Evolutionary conservation across 2,888 invertebrate species (phyloP), one percentile per base, ranked within the genome.

Genomic region (Sesia apiformis): DNA sequence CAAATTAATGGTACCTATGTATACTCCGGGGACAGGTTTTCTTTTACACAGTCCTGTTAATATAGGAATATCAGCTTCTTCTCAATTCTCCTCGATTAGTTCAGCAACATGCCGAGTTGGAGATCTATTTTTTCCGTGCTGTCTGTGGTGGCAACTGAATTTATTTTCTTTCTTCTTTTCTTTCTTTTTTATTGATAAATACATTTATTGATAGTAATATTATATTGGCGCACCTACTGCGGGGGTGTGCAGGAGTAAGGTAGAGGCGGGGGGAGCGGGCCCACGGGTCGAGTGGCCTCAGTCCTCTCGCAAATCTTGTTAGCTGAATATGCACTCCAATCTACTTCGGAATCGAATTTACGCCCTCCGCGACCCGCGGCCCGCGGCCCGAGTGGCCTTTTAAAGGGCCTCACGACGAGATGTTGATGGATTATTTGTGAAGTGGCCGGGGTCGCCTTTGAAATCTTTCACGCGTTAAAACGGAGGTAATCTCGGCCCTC

Each of bases 381-480:
- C 63, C 66, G 55, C 51, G 57, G 59, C 61, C 61, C 67, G 74
- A 75, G 76, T 76, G 76, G 72, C 74, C 77, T 73, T 71, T 74
- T 66, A 75, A 70, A 73, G 74, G 72, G 71, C 61, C 67, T 69
- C 66, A 67, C 72, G 76, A 76, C 77, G 76, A 81, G 76, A 79
- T 78, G 78, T 81, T 84, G 86, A 85, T 84, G 83, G 83, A 86
- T 86, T 87, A 86, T 86, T 85, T 83, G 86, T 84, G 85, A 85
- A 86, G 88, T 84, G 86, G 81, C 83, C 77, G 73, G 72, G 67
- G 60, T 64, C 74, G 80, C 84, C 85, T 87, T 86, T 86, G 81
- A 87, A 87, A 84, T 81, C 84, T 84, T 82, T 87, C 84, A 80
- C 82, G 87, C 88, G 88, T 85, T 87, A 88, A 88, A 88, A 87